Base-by-base conservation (phyloP, 35 echinoderm and acorn worm genomes). In the Amphiura filiformis region DNA sequence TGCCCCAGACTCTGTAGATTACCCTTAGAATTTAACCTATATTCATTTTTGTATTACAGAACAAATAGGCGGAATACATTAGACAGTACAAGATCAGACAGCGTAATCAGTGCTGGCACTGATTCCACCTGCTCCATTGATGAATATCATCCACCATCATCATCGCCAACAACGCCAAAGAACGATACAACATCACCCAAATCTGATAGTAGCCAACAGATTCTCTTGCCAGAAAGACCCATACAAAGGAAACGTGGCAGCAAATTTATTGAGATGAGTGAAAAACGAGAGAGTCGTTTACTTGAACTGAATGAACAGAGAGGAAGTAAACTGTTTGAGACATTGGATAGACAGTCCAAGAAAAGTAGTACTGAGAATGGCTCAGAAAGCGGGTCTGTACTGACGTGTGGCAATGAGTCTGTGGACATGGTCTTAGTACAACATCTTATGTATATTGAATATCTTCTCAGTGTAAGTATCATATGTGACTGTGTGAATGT, bases 391-490 rank as follows among this genome's bases (percentile, higher is more conserved):
- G 91, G 84, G 35, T 42, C 86, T 9, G 61, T 79, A 56, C 42
- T 97, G 39, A 85, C 88, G 0, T 93, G 91, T 0, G 91, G 91
- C 33, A 84, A 76, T 23, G 91, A 97, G 35, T 85, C 88, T 0
- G 85, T 97, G 36, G 95, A 97, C 38, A 84, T 88, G 85, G 83
- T 86, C 23, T 35, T 97, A 20, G 92, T 87, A 1, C 95, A 97
- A 84, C 95, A 97, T 91, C 40, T 97, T 23, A 93, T 93, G 95
- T 97, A 90, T 76, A 97, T 89, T 39, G 95, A 97, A 70, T 97
- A 97, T 81, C 86, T 93, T 42, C 78, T 97, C 11, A 97, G 91
- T 86, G 95, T 97, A 89, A 97, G 95, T 97, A 37, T n/a, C 26
- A 2, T 70, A 13, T 47, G 41, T 47, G 4, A n/a, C n/a, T n/a